Percentiles rank a stretch among this genome's conserved stretches.
These are phyloP conservation scores for Drosophila navojoa DNA, from an alignment of 1,140 invertebrate species.

Conservation along the genomic window DNA sequence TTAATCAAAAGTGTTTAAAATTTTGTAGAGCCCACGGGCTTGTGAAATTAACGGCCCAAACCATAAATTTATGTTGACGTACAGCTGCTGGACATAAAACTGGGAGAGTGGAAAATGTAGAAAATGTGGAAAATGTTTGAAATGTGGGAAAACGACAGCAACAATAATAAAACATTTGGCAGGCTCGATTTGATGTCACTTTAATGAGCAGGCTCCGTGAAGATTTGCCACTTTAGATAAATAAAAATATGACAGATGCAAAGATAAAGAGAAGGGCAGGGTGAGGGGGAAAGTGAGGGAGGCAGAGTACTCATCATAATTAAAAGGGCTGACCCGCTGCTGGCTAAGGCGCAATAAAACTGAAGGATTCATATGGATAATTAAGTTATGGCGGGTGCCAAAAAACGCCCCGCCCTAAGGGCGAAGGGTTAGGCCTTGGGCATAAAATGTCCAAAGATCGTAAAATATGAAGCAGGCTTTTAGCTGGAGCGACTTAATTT, in stretches of 20 bases:
- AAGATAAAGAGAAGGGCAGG: neutral
- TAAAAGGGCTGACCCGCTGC: constrained; percentile 51
- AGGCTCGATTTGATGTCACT: constrained; percentile 55
- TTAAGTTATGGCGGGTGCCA: constrained; percentile 70
- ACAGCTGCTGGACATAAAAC: constrained; percentile 68
- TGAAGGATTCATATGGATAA: constrained; percentile 80
- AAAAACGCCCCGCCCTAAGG: neutral
- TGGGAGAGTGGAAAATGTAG: constrained; percentile 5
- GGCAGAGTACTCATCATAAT: constrained; percentile 71
- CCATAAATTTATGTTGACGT: constrained; percentile 68
- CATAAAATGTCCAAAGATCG: constrained; percentile 67
- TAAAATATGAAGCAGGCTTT: constrained; percentile 52
- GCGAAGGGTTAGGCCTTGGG: constrained; percentile 39
- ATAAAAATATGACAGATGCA: constrained; percentile 77
- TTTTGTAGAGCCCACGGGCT: constrained; percentile 19
- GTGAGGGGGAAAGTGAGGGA: too few relatives aligned
- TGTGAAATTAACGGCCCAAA: constrained; percentile 51
- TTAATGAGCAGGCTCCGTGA: constrained; percentile 67
- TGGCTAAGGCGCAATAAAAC: constrained; percentile 58
- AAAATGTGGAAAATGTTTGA: constrained; percentile 48
- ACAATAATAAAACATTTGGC: constrained; percentile 61
- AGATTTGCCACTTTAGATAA: constrained; percentile 71
- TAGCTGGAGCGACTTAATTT: constrained; percentile 53
- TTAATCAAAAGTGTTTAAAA: constrained; percentile 13
- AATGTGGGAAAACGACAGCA: constrained; percentile 33